Evolutionary conservation across 1,140 invertebrate genomes (phyloP), one percentile per base, ranked within the genome.

Genomic region (Apolygus lucorum): DNA sequence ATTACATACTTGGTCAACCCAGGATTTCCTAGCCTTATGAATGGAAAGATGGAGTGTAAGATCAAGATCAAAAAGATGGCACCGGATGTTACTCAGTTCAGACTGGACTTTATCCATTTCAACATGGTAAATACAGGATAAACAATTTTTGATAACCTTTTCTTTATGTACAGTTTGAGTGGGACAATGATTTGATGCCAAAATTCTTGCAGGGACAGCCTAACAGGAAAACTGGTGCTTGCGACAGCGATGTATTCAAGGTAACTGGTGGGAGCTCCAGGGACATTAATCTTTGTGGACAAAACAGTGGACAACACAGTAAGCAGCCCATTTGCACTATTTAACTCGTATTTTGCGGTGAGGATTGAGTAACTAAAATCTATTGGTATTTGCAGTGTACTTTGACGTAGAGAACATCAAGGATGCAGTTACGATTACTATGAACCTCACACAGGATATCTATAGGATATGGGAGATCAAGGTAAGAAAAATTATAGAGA

Each of bases 1-100:
- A 82, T 92, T 42, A 93, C 91, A 0, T 93, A 93, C 77, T 90
- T 93, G 76, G 85, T 88, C 49, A 94, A 88, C 72, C 90, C 91
- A 0, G 84, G 85, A 63, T 93, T 92, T 78, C 91, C 92, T 11
- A 87, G 87, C 69, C 81, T 90, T 52, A 82, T 83, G 74, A 84
- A 86, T 76, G 82, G 79, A 66, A 84, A 85, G 14, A 84, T 87
- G 72, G 82, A 82, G 68, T 92, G 90, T 78, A 79, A 81, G 54
- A 77, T 91, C 29, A 83, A 81, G 64, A 82, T 92, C 1, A 86
- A 85, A 75, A 87, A 89, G 78, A 86, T 90, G 71, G 84, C 86
- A 69, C 83, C 83, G 0, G 88, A 90, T 71, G 85, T 91, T 73
- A 89, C 86, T 74, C 90, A 92, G 76, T 77, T 92, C 42, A 81